phyloP scores from a whole-genome alignment of 1,140 invertebrate species.

The Brachionus sp. region DNA sequence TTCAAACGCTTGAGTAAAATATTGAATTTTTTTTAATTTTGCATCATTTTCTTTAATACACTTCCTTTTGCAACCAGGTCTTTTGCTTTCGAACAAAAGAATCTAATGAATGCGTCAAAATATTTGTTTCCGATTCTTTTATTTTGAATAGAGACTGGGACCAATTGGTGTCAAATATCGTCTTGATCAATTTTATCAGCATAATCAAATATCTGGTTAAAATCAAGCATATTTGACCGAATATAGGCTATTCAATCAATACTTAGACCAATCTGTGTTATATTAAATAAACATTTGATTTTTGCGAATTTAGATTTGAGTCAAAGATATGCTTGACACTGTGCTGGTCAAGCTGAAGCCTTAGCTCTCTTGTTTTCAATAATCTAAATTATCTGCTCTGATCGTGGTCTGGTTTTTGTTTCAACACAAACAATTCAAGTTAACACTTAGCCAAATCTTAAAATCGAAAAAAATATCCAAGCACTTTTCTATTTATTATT shows the following conservation, averaged over 20 bases:
- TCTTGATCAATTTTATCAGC: constrained; percentile 1
- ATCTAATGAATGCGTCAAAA: not conserved
- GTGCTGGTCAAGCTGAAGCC: not conserved
- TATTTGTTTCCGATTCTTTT: not conserved
- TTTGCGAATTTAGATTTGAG: not conserved
- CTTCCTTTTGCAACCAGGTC: not conserved
- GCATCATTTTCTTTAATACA: constrained; percentile 18
- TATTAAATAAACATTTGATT: constrained; percentile 8
- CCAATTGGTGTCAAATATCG: not conserved
- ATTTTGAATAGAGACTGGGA: not conserved
- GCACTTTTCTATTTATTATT: constrained; percentile 16
- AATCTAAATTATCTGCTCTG: constrained; percentile 14
- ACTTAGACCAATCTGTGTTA: not conserved
- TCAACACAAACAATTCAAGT: not conserved
- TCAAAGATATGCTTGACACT: constrained; percentile 18
- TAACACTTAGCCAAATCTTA: not conserved
- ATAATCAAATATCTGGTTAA: constrained; percentile 14
- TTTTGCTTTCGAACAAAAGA: not conserved
- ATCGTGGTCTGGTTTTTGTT: constrained; percentile 24
- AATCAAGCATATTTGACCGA: not conserved
- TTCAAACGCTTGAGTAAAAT: not conserved
- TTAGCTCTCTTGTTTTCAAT: not conserved
- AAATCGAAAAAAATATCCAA: constrained; percentile 24
- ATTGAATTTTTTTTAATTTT: constrained; percentile 17
- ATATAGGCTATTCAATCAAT: not conserved